Evolutionary conservation across 1,140 invertebrate species (phyloP).

Genomic region (Cotesia typhae): DNA sequence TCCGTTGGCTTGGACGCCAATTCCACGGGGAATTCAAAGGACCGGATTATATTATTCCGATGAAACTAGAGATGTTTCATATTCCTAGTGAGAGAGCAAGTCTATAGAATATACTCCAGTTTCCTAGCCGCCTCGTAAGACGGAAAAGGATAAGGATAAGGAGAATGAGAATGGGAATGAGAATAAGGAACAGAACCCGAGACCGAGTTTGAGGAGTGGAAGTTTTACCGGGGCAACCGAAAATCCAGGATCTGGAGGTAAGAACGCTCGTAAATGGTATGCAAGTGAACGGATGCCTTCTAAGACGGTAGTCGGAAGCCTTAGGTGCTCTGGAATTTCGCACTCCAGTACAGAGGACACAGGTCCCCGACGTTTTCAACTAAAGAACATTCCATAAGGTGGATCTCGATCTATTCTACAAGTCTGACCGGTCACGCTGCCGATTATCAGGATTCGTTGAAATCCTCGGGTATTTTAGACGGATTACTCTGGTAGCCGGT

Average conservation of each 20-base stretch:
- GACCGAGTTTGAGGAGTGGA: not conserved
- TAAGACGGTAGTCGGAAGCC: slow-evolving; percentile 35
- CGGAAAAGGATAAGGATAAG: not conserved
- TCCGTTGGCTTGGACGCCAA: too few relatives aligned
- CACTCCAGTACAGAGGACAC: slow-evolving; percentile 37
- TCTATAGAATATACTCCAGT: too few relatives aligned
- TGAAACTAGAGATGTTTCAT: too few relatives aligned
- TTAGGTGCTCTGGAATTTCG: slow-evolving; percentile 38
- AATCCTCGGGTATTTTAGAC: slow-evolving; percentile 16
- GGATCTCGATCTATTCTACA: too few relatives aligned
- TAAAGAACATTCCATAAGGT: slow-evolving; percentile 40
- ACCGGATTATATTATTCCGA: too few relatives aligned
- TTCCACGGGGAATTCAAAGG: too few relatives aligned
- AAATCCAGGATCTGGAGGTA: slow-evolving; percentile 34
- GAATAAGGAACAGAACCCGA: slow-evolving; percentile 3
- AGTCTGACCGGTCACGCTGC: not conserved
- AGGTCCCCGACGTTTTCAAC: slow-evolving; percentile 38
- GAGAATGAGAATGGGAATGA: not conserved
- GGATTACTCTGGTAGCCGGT: not conserved
- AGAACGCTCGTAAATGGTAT: slow-evolving; percentile 40
- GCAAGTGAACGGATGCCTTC: slow-evolving; percentile 15
- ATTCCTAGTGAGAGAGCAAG: too few relatives aligned
- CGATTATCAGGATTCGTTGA: too few relatives aligned
- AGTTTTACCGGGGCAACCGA: slow-evolving; percentile 40
- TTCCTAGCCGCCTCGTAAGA: too few relatives aligned